Percentiles rank a stretch among this genome's conserved stretches.
phyloP scores from a whole-genome alignment of 2,113 vertebrate species.

The Rhabdomys dilectus region DNA sequence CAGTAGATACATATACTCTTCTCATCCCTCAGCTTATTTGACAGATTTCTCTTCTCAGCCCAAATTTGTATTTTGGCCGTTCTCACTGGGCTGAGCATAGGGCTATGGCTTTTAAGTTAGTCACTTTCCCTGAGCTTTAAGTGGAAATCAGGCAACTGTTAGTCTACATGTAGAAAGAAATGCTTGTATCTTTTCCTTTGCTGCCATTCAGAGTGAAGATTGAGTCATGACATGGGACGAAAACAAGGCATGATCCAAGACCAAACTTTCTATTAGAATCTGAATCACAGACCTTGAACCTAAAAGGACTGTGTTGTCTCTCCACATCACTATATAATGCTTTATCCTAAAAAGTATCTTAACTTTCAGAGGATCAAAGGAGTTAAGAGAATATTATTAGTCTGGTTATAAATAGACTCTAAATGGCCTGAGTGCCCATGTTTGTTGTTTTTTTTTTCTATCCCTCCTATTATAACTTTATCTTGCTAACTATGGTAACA shows the following conservation, averaged over 20 bases:
- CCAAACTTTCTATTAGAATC: background rate
- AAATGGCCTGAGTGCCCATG: background rate
- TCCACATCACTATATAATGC: background rate
- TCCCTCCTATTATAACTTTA: background rate
- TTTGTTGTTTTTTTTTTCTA: background rate
- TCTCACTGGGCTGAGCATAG: background rate
- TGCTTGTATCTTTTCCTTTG: background rate
- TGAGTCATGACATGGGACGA: background rate
- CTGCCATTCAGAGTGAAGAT: background rate
- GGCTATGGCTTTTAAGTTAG: background rate
- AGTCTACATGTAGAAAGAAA: background rate
- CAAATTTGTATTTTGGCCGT: background rate
- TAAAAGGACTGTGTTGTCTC: background rate
- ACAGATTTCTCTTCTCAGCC: background rate
- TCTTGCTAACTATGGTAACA: background rate
- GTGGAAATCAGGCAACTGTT: slow-evolving; percentile 17
- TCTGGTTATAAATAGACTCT: background rate
- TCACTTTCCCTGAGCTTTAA: background rate
- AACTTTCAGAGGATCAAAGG: background rate
- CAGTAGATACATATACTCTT: background rate
- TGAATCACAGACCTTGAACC: slow-evolving; percentile 6
- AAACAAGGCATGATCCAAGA: background rate
- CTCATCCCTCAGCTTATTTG: background rate
- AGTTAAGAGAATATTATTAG: background rate
- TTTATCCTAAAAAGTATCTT: background rate